Conservation (phyloP, 1,140 invertebrate genomes). For the Conus betulinus region DNA sequence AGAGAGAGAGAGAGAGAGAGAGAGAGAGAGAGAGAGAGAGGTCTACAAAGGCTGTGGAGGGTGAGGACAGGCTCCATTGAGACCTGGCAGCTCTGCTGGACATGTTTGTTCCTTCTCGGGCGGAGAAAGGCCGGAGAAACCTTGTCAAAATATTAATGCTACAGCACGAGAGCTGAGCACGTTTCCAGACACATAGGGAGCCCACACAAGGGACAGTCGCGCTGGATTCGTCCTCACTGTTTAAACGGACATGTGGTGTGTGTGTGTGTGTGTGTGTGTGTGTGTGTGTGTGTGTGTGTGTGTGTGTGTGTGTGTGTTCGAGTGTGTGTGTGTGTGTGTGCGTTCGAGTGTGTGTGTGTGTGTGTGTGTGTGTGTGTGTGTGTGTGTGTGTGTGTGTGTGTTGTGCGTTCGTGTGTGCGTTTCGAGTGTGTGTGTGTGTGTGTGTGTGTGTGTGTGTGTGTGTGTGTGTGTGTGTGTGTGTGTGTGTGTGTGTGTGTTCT, state of each 20-base stretch:
- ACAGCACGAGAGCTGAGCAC: background rate
- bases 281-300: too few species aligned
- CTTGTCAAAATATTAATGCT: constrained; percentile 7
- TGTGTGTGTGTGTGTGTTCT: too few species aligned
- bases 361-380: too few species aligned
- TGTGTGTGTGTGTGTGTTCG: too few species aligned
- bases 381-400: too few species aligned
- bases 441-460: too few species aligned
- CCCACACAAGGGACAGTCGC: background rate
- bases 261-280: too few species aligned
- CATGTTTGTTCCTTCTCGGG: background rate
- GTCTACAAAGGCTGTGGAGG: background rate
- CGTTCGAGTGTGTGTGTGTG: too few species aligned
- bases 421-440: too few species aligned
- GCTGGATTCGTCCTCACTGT: background rate
- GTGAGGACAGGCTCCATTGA: background rate
- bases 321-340: too few species aligned
- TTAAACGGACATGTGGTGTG: background rate
- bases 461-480: too few species aligned
- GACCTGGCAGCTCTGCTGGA: background rate
- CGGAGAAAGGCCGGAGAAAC: background rate
- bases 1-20: background rate
- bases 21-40: background rate
- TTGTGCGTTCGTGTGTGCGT: too few species aligned
- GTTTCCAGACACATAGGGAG: background rate